Evolutionary conservation across 2,888 invertebrate species (phyloP).

Genomic region (Cantharis flavilabris): DNA sequence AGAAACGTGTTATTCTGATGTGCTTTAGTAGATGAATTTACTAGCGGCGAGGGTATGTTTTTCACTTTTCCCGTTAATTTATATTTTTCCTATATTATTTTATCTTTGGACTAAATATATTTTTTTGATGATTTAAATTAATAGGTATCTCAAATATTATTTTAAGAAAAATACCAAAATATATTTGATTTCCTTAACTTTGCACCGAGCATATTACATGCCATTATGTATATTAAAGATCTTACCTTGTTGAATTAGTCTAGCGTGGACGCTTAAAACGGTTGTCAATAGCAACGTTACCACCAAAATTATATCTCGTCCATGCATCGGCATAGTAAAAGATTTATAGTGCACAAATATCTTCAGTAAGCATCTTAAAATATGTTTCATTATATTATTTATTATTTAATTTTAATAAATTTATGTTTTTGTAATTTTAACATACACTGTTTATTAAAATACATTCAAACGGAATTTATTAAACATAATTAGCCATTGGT

Average conservation of each 20-base stretch:
- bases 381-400: background rate
- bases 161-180: background rate
- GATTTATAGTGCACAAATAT: constrained; percentile 5
- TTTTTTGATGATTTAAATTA: background rate
- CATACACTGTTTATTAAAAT: background rate
- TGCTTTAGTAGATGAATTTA: background rate
- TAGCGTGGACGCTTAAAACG: constrained; percentile 31
- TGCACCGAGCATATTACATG: background rate
- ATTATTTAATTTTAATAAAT: background rate
- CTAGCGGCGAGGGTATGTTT: background rate
- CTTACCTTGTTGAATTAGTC: constrained; percentile 36
- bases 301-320: constrained; percentile 25
- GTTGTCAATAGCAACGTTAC: constrained; percentile 33
- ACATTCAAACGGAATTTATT: background rate
- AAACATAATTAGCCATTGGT: background rate
- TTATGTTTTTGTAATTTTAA: background rate
- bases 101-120: background rate
- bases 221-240: constrained; percentile 1
- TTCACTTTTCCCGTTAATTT: background rate
- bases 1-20: background rate
- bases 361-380: background rate
- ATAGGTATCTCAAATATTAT: background rate
- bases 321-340: constrained; percentile 16
- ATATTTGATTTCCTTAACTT: background rate
- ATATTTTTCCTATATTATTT: background rate